These are phyloP conservation scores for Acleris holmiana DNA, from an alignment of 2,888 invertebrate species.

Conservation along the genomic window DNA sequence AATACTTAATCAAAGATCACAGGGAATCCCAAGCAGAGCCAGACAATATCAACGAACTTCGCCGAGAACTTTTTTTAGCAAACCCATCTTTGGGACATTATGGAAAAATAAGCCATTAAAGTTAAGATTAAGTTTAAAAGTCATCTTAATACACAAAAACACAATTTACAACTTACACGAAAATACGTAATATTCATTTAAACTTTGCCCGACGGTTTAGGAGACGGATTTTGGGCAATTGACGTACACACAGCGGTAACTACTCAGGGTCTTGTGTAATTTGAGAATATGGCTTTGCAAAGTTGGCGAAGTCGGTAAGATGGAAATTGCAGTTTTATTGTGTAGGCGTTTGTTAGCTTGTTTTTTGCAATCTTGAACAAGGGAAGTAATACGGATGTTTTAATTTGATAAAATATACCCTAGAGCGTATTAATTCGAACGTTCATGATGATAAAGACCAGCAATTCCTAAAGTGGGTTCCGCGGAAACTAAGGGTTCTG, in stretches of 20 bases:
- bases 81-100: constrained; percentile 15
- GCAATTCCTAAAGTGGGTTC: too few species aligned
- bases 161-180: constrained; percentile 71
- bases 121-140: constrained; percentile 68
- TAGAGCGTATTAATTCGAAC: too few species aligned
- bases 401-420: too few species aligned
- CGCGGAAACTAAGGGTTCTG: too few species aligned
- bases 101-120: constrained; percentile 64
- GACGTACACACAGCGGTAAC: constrained; percentile 9
- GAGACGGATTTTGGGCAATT: constrained; percentile 49
- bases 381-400: too few species aligned
- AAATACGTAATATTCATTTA: constrained; percentile 46
- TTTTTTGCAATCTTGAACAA: neutral
- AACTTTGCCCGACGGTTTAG: constrained; percentile 25
- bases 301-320: neutral
- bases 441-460: too few species aligned
- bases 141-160: constrained; percentile 69
- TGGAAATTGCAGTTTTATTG: neutral
- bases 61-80: constrained; percentile 16
- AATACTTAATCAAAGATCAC: constrained; percentile 22
- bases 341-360: neutral
- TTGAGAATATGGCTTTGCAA: neutral
- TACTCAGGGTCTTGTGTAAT: neutral
- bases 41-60: constrained; percentile 22
- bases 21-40: neutral